phyloP scores from a whole-genome alignment of 1,140 invertebrate genomes.

The Zaprionus africanus region DNA sequence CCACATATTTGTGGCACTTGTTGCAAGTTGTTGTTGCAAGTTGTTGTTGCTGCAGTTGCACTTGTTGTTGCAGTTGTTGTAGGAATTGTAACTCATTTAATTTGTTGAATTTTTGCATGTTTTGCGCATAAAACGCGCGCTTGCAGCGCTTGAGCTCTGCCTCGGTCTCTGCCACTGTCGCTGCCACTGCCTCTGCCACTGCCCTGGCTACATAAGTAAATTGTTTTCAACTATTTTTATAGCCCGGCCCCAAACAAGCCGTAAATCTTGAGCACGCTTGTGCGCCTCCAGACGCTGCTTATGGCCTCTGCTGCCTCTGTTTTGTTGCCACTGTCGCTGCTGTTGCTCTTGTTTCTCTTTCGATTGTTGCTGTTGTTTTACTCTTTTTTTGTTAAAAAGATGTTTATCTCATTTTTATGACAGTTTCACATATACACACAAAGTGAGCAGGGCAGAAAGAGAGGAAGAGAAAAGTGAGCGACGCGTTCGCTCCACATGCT shows the following conservation, averaged over 20 bases:
- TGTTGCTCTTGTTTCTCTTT: neutral
- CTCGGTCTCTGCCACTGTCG: too few species aligned
- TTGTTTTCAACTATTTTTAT: conserved; percentile 66
- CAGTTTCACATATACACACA: conserved; percentile 45
- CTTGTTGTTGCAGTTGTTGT: neutral
- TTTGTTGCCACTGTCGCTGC: neutral
- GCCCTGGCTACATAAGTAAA: conserved; percentile 24
- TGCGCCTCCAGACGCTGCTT: conserved; percentile 42
- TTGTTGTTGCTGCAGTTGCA: too few species aligned
- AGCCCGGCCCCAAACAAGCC: conserved; percentile 38
- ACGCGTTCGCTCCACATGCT: conserved; percentile 35
- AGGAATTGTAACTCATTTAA: conserved; percentile 33
- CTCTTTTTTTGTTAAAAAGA: conserved; percentile 40
- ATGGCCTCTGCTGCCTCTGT: conserved; percentile 1
- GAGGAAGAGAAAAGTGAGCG: neutral
- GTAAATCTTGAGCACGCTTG: conserved; percentile 55
- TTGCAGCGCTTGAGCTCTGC: conserved; percentile 10
- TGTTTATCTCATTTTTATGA: conserved; percentile 63
- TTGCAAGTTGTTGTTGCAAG: neutral
- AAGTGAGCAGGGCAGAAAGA: neutral
- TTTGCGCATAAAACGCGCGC: conserved; percentile 40
- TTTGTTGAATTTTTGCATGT: conserved; percentile 49
- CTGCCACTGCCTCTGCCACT: too few species aligned
- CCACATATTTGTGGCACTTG: conserved; percentile 4
- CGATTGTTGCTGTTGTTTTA: neutral